A percentile compares a stretch with the other conserved stretches of the same genome.
These are phyloP conservation scores for Theodoxus fluviatilis DNA, from an alignment of 2,888 invertebrate species.

Conservation along the genomic window DNA sequence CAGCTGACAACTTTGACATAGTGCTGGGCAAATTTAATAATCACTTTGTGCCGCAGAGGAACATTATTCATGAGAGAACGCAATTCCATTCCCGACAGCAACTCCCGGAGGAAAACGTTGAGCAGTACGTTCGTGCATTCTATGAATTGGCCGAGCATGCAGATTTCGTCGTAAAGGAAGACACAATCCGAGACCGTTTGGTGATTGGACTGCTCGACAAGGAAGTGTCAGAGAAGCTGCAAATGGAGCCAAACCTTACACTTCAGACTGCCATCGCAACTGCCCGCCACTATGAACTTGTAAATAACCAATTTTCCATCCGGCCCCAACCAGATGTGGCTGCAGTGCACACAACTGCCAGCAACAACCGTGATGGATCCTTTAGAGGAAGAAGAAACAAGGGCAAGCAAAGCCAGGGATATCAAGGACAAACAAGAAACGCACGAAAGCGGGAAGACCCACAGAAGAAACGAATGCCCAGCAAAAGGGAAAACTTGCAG, in stretches of 20 bases:
- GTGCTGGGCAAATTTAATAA: neutral
- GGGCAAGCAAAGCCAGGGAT: too few relatives aligned
- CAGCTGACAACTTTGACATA: conserved; percentile 6
- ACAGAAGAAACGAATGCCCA: too few relatives aligned
- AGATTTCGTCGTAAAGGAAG: neutral
- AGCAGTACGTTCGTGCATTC: neutral
- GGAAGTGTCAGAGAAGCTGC: neutral
- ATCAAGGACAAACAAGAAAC: too few relatives aligned
- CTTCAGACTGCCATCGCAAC: neutral
- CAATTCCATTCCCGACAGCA: neutral
- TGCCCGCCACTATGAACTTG: neutral
- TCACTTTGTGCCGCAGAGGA: conserved; percentile 2
- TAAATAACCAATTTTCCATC: too few relatives aligned
- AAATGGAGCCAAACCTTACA: neutral
- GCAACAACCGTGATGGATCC: too few relatives aligned
- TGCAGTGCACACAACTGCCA: too few relatives aligned
- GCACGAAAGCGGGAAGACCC: too few relatives aligned
- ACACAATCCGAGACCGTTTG: neutral
- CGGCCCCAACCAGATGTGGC: too few relatives aligned
- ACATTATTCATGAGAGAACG: neutral
- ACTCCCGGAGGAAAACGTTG: neutral
- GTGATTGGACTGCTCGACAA: neutral
- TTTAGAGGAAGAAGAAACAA: too few relatives aligned
- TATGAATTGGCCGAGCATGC: neutral
- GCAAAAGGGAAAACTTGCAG: too few relatives aligned